Conservation (phyloP, 2,888 invertebrate genomes). For the Sarcophaga variegata region DNA sequence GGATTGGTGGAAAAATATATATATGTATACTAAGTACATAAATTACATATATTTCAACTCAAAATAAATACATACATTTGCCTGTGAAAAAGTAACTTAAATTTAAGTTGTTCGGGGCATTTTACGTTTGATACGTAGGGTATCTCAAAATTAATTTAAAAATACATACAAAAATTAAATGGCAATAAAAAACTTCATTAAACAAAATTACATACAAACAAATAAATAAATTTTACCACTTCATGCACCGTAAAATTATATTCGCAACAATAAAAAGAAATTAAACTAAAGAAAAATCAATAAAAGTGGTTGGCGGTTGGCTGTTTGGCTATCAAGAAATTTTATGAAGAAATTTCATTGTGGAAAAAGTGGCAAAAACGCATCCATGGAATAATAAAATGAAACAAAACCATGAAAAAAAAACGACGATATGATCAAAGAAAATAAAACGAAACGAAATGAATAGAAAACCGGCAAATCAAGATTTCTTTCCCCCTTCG, state of each 20-base stretch:
- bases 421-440: slow-evolving; percentile 1
- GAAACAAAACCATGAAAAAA: neutral
- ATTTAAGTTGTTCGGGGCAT: no score
- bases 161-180: slow-evolving; percentile 32
- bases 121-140: no score
- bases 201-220: slow-evolving; percentile 33
- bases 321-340: neutral
- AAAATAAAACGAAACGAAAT: slow-evolving; percentile 38
- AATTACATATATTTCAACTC: no score
- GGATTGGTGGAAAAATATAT: no score
- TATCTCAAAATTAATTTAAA: neutral
- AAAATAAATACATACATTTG: no score
- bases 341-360: neutral
- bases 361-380: slow-evolving; percentile 11
- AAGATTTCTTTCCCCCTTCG: slow-evolving; percentile 49
- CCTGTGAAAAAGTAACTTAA: no score
- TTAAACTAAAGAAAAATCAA: slow-evolving; percentile 17
- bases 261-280: slow-evolving; percentile 4
- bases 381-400: slow-evolving; percentile 23
- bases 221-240: slow-evolving; percentile 48
- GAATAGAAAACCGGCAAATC: slow-evolving; percentile 66
- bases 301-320: neutral
- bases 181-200: slow-evolving; percentile 35
- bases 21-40: no score
- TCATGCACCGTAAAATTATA: neutral